Evolutionary conservation across 2,113 vertebrate species (phyloP), one percentile per base, ranked within the genome.

Genomic region (Alectura lathami): DNA sequence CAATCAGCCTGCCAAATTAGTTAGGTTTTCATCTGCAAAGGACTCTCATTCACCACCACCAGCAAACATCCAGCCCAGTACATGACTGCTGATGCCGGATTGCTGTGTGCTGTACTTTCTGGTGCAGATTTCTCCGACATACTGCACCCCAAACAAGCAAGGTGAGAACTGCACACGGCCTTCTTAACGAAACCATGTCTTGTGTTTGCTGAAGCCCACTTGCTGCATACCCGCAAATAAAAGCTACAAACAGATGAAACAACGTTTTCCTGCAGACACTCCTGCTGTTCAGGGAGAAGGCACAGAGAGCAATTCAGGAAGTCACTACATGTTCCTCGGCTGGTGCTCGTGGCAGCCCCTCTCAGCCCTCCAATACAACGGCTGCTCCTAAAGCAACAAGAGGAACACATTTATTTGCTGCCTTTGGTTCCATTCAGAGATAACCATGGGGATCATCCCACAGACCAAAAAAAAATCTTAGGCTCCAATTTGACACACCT

Each of bases 81-180:
- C 47, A 42, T 38, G 24, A 64, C 6, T 30, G 29, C 30, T 47
- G 34, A 0, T 32, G 36, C 75, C 24, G 26, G 15, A 50, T 50
- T 54, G 47, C 22, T 16, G 11, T 3, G 30, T 21, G 21, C 16
- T 63, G 32, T 27, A 43, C 27, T 50, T 48, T 47, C 26, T 48
- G 45, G 45, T 27, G 29, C n/a, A 63, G 47, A 83, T 68, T 87
- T 63, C 51, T 76, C 51, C 67, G 34, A 6, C 8, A 29, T 1
- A 27, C 3, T 38, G 18, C 29, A 75, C 3, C 2, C 13, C 13
- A 43, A 62, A 85, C 6, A 1, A 17, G 6, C 1, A 38, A 64
- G 40, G 16, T 8, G 18, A 88, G 48, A 8, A 38, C 0, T 26
- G 26, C 14, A 48, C 1, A 1, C 34, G 26, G 2, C 18, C 43